phyloP scores from a whole-genome alignment of 1,140 invertebrate genomes.

The Hylaeus anthracinus region DNA sequence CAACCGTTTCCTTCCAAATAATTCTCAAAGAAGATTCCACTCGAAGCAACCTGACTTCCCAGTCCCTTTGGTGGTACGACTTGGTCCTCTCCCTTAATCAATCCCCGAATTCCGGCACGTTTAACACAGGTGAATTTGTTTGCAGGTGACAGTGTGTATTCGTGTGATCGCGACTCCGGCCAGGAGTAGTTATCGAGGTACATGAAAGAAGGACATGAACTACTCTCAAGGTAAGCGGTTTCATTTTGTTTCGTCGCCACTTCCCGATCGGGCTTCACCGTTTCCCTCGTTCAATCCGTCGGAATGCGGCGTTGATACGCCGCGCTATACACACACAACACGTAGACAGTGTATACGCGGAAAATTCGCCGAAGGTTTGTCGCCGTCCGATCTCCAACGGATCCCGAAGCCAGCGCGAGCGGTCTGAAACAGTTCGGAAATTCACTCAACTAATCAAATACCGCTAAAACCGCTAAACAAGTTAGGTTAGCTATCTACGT shows the following conservation, averaged over 20 bases:
- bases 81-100: too few species aligned
- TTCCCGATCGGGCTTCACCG: neutral
- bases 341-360: slow-evolving; percentile 15
- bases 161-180: slow-evolving; percentile 70
- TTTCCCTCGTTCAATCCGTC: slow-evolving; percentile 2
- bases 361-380: slow-evolving; percentile 63
- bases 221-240: slow-evolving; percentile 78
- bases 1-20: too few species aligned
- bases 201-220: slow-evolving; percentile 80
- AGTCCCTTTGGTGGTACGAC: too few species aligned
- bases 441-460: slow-evolving; percentile 81
- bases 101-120: neutral
- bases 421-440: slow-evolving; percentile 77
- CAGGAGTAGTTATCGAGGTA: slow-evolving; percentile 76
- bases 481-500: slow-evolving; percentile 80
- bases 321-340: neutral
- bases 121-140: neutral
- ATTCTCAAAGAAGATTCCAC: too few species aligned
- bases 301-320: slow-evolving; percentile 4
- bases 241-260: neutral
- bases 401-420: slow-evolving; percentile 41
- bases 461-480: slow-evolving; percentile 80
- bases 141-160: slow-evolving; percentile 66
- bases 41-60: too few species aligned
- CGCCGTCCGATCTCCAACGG: slow-evolving; percentile 51